phyloP scores from a whole-genome alignment of 1,140 invertebrate genomes.

The Philotrypesis tridentata region DNA sequence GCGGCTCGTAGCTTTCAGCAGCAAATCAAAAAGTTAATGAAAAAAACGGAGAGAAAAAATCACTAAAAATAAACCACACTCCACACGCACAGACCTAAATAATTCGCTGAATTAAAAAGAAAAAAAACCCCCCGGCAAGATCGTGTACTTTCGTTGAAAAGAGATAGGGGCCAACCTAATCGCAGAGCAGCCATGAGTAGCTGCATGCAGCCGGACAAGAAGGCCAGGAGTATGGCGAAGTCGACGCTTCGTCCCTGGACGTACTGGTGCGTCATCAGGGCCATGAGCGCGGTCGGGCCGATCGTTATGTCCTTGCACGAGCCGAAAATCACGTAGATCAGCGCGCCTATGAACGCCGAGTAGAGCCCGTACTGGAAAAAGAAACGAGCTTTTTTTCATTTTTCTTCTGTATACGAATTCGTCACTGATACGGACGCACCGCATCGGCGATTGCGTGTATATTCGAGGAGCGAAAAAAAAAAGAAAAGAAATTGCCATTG shows the following conservation, averaged over 20 bases:
- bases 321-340: slow-evolving; percentile 92
- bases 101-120: too few relatives aligned
- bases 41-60: too few relatives aligned
- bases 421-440: too few relatives aligned
- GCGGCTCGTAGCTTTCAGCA: too few relatives aligned
- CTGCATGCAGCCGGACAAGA: slow-evolving; percentile 88
- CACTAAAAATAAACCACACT: background rate
- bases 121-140: too few relatives aligned
- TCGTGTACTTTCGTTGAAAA: background rate
- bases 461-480: background rate
- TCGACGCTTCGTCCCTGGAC: slow-evolving; percentile 80
- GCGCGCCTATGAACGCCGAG: slow-evolving; percentile 92
- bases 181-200: slow-evolving; percentile 88
- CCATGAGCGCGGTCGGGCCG: slow-evolving; percentile 89
- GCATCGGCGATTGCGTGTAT: background rate
- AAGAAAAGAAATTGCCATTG: too few relatives aligned
- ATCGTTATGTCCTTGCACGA: slow-evolving; percentile 94
- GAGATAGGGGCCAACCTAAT: slow-evolving; percentile 75
- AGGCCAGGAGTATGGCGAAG: slow-evolving; percentile 89
- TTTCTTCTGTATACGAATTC: too few relatives aligned
- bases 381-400: too few relatives aligned
- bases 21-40: too few relatives aligned
- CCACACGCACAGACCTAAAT: too few relatives aligned
- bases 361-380: slow-evolving; percentile 87
- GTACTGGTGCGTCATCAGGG: slow-evolving; percentile 87